These are phyloP conservation scores for Neofelis nebulosa DNA, from an alignment of 2,113 vertebrate genomes.

Conservation along the genomic window DNA sequence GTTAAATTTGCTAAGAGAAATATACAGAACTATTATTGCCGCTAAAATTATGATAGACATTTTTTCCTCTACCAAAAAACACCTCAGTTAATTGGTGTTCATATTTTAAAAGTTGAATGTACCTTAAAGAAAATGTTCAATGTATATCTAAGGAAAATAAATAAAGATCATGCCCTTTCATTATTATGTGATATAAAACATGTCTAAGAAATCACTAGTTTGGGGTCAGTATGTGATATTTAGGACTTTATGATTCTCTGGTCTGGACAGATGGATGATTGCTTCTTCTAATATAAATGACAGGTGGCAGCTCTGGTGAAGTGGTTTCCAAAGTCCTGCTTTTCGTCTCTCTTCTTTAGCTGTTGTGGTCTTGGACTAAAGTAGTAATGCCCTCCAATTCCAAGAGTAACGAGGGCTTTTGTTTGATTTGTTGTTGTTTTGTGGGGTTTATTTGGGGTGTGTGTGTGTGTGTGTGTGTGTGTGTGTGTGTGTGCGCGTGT, in stretches of 20 bases:
- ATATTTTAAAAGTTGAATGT: slow-evolving; percentile 45
- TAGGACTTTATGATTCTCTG: slow-evolving; percentile 58
- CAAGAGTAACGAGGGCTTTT: neutral
- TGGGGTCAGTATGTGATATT: slow-evolving; percentile 34
- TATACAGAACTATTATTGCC: slow-evolving; percentile 60
- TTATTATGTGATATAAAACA: slow-evolving; percentile 51
- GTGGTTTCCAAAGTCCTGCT: slow-evolving; percentile 51
- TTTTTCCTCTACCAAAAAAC: slow-evolving; percentile 54
- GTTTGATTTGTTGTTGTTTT: neutral
- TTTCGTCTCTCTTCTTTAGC: slow-evolving; percentile 39
- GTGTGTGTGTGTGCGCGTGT: neutral
- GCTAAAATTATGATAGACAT: slow-evolving; percentile 58
- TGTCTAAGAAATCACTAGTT: slow-evolving; percentile 13
- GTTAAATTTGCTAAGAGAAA: slow-evolving; percentile 68
- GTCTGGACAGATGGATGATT: slow-evolving; percentile 52
- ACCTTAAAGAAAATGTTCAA: slow-evolving; percentile 41
- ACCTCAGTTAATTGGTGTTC: slow-evolving; percentile 40
- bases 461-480: neutral
- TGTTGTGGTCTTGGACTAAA: slow-evolving; percentile 50
- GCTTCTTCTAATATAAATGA: slow-evolving; percentile 51
- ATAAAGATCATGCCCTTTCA: neutral
- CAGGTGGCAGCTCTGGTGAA: slow-evolving; percentile 57
- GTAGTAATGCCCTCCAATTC: neutral
- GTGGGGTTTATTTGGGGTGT: neutral
- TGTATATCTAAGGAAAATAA: slow-evolving; percentile 50